Evolutionary conservation across 1,140 invertebrate genomes (phyloP).

Genomic region (Drosophila quadrilineata): DNA sequence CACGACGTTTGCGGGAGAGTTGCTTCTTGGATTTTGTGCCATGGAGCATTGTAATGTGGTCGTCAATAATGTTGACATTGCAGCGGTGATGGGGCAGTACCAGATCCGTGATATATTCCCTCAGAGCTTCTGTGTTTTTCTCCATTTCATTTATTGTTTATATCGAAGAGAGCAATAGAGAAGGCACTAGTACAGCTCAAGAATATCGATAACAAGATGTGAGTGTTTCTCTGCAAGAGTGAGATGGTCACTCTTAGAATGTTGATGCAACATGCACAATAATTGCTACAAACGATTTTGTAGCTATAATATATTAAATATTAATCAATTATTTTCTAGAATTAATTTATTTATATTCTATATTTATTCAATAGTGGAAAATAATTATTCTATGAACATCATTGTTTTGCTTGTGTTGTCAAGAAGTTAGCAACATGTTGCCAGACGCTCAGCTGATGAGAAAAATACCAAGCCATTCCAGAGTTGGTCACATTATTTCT

Average conservation of each 20-base stretch:
- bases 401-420: no score
- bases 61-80: conserved; percentile 66
- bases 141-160: conserved; percentile 6
- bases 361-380: no score
- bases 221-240: neutral
- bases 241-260: neutral
- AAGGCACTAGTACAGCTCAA: no score
- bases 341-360: no score
- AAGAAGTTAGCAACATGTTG: conserved; percentile 16
- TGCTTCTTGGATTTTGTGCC: conserved; percentile 82
- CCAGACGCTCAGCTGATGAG: conserved; percentile 22
- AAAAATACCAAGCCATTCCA: conserved; percentile 9
- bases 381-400: no score
- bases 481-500: conserved; percentile 6
- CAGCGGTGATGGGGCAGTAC: conserved; percentile 60
- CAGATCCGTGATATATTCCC: conserved; percentile 64
- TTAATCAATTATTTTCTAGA: no score
- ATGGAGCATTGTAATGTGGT: conserved; percentile 75
- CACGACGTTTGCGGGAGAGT: conserved; percentile 70
- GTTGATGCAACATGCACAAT: neutral
- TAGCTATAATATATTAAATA: no score
- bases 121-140: conserved; percentile 36
- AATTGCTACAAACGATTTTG: no score
- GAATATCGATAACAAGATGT: neutral
- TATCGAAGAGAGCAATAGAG: no score